Conservation (phyloP, 2,888 invertebrate species). For the Drosophila recens region DNA sequence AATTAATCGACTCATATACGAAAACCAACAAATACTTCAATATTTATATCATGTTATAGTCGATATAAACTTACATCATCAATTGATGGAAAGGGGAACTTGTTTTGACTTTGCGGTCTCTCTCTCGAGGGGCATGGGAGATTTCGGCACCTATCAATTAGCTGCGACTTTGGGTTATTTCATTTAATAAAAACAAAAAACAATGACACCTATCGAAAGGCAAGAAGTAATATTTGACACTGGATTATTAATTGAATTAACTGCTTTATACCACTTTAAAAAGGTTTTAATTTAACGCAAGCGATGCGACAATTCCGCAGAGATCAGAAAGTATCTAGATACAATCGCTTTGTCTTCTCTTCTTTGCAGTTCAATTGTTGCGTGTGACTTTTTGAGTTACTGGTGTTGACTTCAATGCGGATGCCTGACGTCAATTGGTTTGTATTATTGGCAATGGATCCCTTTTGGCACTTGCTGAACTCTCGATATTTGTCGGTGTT, state of each 20-base stretch:
- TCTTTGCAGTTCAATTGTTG: slow-evolving; percentile 22
- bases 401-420: slow-evolving; percentile 11
- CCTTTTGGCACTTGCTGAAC: slow-evolving; percentile 19
- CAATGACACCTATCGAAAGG: slow-evolving; percentile 25
- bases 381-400: slow-evolving; percentile 36
- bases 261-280: slow-evolving; percentile 77
- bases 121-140: not conserved
- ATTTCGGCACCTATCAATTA: slow-evolving; percentile 48
- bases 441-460: slow-evolving; percentile 4
- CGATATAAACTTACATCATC: slow-evolving; percentile 21
- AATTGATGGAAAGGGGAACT: not conserved
- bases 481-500: slow-evolving; percentile 8
- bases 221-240: slow-evolving; percentile 63
- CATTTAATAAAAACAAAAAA: slow-evolving; percentile 17
- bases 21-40: not conserved
- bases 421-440: slow-evolving; percentile 53
- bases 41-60: not conserved
- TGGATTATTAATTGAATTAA: slow-evolving; percentile 75
- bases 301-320: slow-evolving; percentile 39
- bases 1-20: slow-evolving; percentile 41
- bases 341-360: slow-evolving; percentile 50
- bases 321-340: slow-evolving; percentile 68
- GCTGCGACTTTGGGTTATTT: slow-evolving; percentile 29
- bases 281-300: slow-evolving; percentile 59
- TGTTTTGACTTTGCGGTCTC: slow-evolving; percentile 1